phyloP scores from a whole-genome alignment of 2,797 vertebrate species.

The Sus cebifrons region DNA sequence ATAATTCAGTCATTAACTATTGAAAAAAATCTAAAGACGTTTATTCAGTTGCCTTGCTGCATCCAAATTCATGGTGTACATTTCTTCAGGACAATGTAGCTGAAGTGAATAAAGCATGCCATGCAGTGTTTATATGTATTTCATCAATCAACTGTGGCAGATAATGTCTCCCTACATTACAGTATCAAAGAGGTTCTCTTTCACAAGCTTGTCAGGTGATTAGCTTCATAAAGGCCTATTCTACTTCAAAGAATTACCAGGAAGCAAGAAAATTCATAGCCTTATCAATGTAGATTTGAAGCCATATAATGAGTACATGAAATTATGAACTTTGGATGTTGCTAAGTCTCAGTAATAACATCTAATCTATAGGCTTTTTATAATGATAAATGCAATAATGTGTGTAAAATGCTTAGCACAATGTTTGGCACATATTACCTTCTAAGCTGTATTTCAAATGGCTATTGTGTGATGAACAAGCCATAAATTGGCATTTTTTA shows the following conservation, averaged over 20 bases:
- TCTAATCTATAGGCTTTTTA: neutral
- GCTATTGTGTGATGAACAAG: conserved; percentile 11
- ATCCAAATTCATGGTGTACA: neutral
- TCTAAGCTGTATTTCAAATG: conserved; percentile 47
- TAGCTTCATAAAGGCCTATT: conserved; percentile 6
- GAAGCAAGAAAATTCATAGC: conserved; percentile 1
- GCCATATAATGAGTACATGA: neutral
- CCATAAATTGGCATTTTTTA: conserved; percentile 27
- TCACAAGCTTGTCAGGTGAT: neutral
- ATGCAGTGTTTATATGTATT: neutral
- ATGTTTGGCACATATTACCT: conserved; percentile 28
- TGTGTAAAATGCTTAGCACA: conserved; percentile 43
- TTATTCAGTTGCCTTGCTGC: neutral
- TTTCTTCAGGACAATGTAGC: neutral
- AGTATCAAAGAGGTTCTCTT: neutral
- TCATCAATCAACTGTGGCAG: neutral
- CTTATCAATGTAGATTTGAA: neutral
- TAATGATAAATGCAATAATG: neutral
- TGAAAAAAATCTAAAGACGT: neutral
- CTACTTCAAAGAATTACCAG: neutral
- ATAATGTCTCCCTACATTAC: neutral
- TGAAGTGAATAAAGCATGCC: neutral
- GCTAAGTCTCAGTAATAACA: neutral
- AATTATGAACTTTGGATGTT: neutral
- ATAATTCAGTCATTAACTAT: neutral